Evolutionary conservation across 1,140 invertebrate species (phyloP).

Genomic region (Linepithema humile): DNA sequence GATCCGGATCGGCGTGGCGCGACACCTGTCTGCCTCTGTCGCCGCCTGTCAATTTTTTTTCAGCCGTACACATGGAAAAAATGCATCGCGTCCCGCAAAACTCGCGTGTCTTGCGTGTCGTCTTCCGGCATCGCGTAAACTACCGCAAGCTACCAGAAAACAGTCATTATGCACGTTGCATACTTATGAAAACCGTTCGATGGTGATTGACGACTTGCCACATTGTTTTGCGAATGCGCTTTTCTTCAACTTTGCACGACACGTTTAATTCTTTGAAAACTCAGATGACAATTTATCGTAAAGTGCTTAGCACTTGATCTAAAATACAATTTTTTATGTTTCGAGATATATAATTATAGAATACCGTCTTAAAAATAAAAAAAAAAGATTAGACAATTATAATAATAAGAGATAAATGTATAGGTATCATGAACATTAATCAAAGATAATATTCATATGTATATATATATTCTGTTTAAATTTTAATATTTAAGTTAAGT

Average conservation of each 20-base stretch:
- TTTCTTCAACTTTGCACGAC: not conserved
- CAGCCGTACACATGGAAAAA: not conserved
- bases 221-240: not conserved
- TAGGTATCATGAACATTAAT: not conserved
- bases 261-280: conserved; percentile 1
- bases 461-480: not conserved
- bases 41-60: not conserved
- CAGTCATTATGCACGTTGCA: conserved; percentile 13
- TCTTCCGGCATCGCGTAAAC: conserved; percentile 16
- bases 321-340: not conserved
- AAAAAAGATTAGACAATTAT: conserved; percentile 8
- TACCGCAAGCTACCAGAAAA: conserved; percentile 12
- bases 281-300: not conserved
- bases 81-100: not conserved
- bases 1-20: not conserved
- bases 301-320: not conserved
- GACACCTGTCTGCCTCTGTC: conserved; percentile 25
- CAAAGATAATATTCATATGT: not conserved
- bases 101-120: not conserved
- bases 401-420: not conserved
- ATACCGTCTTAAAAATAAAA: not conserved
- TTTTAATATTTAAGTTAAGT: not conserved
- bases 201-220: conserved; percentile 16
- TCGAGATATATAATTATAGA: not conserved
- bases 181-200: not conserved